A percentile compares a stretch with the other conserved stretches of the same genome.
Evolutionary conservation across 2,797 vertebrate species (phyloP).

Genomic region (Kryptolebias ocellatus): DNA sequence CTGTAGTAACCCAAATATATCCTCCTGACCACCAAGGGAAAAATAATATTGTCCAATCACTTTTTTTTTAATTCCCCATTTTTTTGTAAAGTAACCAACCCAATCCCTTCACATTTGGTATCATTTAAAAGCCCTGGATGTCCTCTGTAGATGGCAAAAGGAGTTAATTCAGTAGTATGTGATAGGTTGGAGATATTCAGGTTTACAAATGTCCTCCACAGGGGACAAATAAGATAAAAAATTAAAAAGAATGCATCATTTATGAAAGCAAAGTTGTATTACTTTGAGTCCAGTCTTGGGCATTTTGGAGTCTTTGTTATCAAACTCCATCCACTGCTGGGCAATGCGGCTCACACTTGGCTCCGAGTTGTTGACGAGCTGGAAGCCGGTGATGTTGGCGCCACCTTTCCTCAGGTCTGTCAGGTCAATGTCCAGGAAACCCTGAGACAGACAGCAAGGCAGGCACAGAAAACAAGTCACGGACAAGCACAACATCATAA

Average conservation of each 20-base stretch:
- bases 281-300: conserved; percentile 93
- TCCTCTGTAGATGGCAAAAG: too few relatives aligned
- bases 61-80: too few relatives aligned
- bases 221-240: too few relatives aligned
- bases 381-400: conserved; percentile 97
- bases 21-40: too few relatives aligned
- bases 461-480: neutral
- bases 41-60: too few relatives aligned
- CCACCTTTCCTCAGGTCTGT: conserved; percentile 94
- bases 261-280: conserved; percentile 7
- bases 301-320: conserved; percentile 92
- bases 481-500: neutral
- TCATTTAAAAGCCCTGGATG: too few relatives aligned
- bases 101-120: too few relatives aligned
- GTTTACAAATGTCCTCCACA: too few relatives aligned
- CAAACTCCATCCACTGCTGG: conserved; percentile 95
- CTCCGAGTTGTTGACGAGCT: conserved; percentile 94
- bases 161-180: too few relatives aligned
- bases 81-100: too few relatives aligned
- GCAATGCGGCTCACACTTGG: conserved; percentile 86
- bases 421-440: conserved; percentile 97
- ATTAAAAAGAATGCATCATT: neutral
- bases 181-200: too few relatives aligned
- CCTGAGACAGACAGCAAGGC: conserved; percentile 76
- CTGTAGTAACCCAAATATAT: too few relatives aligned